A percentile compares a stretch with the other conserved stretches of the same genome.
Conservation (phyloP, 2,113 vertebrate genomes). For the Lophius piscatorius region DNA sequence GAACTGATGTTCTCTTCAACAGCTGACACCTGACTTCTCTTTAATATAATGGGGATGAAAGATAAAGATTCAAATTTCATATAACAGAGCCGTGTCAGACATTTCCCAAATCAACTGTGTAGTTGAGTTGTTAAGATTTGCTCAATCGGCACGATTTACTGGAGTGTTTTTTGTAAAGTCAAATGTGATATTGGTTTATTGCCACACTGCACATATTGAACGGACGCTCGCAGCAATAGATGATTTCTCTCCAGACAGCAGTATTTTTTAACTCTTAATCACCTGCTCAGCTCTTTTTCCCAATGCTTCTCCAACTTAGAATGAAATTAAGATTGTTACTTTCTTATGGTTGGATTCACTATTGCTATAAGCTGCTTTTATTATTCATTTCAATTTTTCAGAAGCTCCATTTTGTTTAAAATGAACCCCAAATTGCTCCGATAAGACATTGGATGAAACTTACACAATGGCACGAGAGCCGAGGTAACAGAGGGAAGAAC, state of each 20-base stretch:
- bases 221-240: slow-evolving; percentile 2
- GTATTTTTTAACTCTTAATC: not conserved
- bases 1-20: slow-evolving; percentile 32
- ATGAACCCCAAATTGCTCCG: not conserved
- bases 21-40: slow-evolving; percentile 36
- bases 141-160: slow-evolving; percentile 28
- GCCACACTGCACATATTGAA: slow-evolving; percentile 17
- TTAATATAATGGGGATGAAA: slow-evolving; percentile 43
- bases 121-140: slow-evolving; percentile 37
- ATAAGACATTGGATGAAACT: not conserved
- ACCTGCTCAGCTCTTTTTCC: too few species aligned
- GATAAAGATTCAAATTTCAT: slow-evolving; percentile 43
- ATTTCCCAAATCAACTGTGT: slow-evolving; percentile 16
- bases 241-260: not conserved
- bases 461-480: not conserved
- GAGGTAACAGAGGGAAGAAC: too few species aligned
- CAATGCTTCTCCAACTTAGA: too few species aligned
- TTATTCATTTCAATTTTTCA: too few species aligned
- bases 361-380: too few species aligned
- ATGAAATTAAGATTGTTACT: too few species aligned
- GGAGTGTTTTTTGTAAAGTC: slow-evolving; percentile 22
- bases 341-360: too few species aligned
- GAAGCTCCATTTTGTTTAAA: too few species aligned
- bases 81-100: too few species aligned
- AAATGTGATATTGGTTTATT: slow-evolving; percentile 22